A percentile compares a stretch with the other conserved stretches of the same genome.
phyloP scores from a whole-genome alignment of 2,113 vertebrate genomes.

The Australoheros scitulus region DNA sequence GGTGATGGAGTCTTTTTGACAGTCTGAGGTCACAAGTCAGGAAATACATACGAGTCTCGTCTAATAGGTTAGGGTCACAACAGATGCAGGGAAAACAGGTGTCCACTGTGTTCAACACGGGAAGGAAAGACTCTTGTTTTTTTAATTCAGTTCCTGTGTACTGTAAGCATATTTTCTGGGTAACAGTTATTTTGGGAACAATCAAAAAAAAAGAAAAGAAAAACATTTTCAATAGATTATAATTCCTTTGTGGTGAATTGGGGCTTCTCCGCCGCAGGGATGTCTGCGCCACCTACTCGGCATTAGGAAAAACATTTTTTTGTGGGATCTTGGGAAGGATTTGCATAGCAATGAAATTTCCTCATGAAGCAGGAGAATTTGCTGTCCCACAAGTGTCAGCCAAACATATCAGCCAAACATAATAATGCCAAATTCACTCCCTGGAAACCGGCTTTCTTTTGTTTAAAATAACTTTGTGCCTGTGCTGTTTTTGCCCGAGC shows the following conservation, averaged over 20 bases:
- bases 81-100: conserved; percentile 21
- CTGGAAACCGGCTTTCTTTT: conserved; percentile 4
- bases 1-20: conserved; percentile 54
- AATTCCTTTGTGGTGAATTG: conserved; percentile 41
- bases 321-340: conserved; percentile 25
- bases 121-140: background rate
- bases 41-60: conserved; percentile 40
- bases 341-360: conserved; percentile 55
- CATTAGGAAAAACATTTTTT: conserved; percentile 42
- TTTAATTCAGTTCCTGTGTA: conserved; percentile 12
- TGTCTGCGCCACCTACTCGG: conserved; percentile 40
- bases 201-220: background rate
- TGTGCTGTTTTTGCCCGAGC: background rate
- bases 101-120: background rate
- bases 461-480: background rate
- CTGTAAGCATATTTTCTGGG: conserved; percentile 1
- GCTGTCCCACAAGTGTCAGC: conserved; percentile 16
- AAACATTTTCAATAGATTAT: conserved; percentile 27
- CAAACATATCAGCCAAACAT: background rate
- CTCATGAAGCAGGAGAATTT: conserved; percentile 21
- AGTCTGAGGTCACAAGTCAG: conserved; percentile 57
- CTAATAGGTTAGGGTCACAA: conserved; percentile 31
- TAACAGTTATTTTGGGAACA: conserved; percentile 43
- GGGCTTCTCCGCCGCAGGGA: conserved; percentile 16
- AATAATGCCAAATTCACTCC: conserved; percentile 27